Conservation (phyloP, 2,797 vertebrate species). For the Sebastes miniatus region DNA sequence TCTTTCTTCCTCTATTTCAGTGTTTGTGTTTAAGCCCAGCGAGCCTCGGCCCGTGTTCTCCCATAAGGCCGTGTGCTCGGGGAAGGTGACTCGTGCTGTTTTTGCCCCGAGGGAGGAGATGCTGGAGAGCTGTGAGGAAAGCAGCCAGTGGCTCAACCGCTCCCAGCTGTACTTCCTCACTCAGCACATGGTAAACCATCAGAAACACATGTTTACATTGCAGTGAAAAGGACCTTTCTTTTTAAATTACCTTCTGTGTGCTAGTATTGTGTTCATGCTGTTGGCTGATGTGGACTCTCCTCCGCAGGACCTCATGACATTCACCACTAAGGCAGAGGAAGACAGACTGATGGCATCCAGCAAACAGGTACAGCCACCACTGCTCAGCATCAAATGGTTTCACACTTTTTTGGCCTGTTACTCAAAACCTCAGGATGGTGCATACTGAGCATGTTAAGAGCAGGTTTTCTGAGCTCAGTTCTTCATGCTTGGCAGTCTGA, state of each 20-base stretch:
- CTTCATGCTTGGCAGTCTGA: neutral
- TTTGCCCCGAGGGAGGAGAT: constrained; percentile 89
- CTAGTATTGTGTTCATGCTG: neutral
- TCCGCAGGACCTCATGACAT: constrained; percentile 90
- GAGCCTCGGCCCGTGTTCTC: constrained; percentile 90
- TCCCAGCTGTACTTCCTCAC: constrained; percentile 93
- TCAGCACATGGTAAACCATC: constrained; percentile 73
- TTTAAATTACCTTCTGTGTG: neutral
- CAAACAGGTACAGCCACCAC: constrained; percentile 84
- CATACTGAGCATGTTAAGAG: neutral
- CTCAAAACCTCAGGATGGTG: no score
- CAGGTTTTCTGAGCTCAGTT: neutral
- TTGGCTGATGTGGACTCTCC: neutral
- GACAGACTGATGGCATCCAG: constrained; percentile 86
- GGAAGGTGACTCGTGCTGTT: constrained; percentile 84
- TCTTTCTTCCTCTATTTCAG: constrained; percentile 63
- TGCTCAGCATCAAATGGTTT: neutral
- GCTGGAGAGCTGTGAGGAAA: constrained; percentile 83
- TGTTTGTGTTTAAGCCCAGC: constrained; percentile 94
- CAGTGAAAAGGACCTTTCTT: no score
- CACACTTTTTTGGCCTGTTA: neutral
- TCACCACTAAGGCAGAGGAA: constrained; percentile 86
- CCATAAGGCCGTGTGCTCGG: constrained; percentile 87
- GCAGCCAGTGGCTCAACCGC: constrained; percentile 89
- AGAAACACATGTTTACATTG: no score